phyloP scores from a whole-genome alignment of 2,888 invertebrate genomes.

The Hirtodrosophila cameraria region DNA sequence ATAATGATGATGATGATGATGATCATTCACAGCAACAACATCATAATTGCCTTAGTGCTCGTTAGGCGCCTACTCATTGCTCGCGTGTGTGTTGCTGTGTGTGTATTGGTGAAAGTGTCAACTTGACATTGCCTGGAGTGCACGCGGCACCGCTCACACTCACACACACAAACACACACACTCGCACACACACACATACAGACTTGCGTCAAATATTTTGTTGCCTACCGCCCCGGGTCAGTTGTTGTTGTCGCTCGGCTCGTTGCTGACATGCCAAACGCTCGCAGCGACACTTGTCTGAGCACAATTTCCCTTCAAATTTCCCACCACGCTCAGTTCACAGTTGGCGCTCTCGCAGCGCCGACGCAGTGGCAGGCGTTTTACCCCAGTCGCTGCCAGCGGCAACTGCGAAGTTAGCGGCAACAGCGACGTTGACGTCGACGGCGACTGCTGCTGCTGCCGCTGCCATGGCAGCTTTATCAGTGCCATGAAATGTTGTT shows the following conservation, averaged over 20 bases:
- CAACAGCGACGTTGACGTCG: slow-evolving; percentile 1
- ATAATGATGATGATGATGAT: too few relatives aligned
- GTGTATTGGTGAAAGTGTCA: slow-evolving; percentile 78
- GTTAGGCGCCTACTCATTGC: slow-evolving; percentile 20
- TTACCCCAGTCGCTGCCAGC: slow-evolving; percentile 50
- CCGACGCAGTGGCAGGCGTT: slow-evolving; percentile 11
- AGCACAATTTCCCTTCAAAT: slow-evolving; percentile 59
- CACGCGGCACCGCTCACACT: slow-evolving; percentile 74
- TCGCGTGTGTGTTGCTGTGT: slow-evolving; percentile 15
- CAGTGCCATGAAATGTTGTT: slow-evolving; percentile 79
- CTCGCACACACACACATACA: slow-evolving; percentile 29
- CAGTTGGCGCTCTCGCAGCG: slow-evolving; percentile 23
- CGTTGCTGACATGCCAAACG: slow-evolving; percentile 61
- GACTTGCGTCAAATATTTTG: slow-evolving; percentile 77
- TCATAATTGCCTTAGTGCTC: slow-evolving; percentile 42
- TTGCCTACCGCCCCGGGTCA: slow-evolving; percentile 66
- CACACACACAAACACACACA: slow-evolving; percentile 30
- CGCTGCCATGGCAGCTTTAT: slow-evolving; percentile 81
- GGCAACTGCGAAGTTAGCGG: slow-evolving; percentile 24
- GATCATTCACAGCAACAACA: slow-evolving; percentile 4
- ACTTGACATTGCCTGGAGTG: slow-evolving; percentile 82
- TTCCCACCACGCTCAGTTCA: slow-evolving; percentile 13
- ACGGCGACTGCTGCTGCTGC: slow-evolving; percentile 29
- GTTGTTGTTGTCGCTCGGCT: slow-evolving; percentile 45
- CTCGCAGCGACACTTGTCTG: slow-evolving; percentile 67